Evolutionary conservation across 2,113 vertebrate genomes (phyloP).

Genomic region (Columba janthina): DNA sequence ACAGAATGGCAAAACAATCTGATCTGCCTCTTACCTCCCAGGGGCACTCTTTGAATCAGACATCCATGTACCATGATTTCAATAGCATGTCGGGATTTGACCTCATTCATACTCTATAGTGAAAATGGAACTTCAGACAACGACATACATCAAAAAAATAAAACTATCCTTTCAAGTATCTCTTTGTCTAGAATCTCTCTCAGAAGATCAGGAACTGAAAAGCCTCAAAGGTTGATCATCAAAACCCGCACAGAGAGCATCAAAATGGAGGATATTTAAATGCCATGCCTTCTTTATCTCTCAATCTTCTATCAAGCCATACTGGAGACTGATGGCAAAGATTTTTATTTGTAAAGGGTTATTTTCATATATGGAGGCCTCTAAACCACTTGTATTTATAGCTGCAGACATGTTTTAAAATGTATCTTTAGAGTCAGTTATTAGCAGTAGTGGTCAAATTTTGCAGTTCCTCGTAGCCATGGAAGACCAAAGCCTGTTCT

Average conservation of each 20-base stretch:
- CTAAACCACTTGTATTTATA: slow-evolving; percentile 2
- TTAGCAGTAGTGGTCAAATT: slow-evolving; percentile 9
- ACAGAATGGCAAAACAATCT: neutral
- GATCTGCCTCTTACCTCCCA: neutral
- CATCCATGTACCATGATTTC: neutral
- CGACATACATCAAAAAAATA: neutral
- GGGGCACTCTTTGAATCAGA: neutral
- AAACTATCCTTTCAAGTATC: neutral
- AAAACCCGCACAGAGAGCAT: neutral
- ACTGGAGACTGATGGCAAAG: neutral
- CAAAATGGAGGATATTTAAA: neutral
- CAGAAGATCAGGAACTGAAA: neutral
- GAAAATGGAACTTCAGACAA: neutral
- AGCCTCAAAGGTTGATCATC: neutral
- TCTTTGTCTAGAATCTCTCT: neutral
- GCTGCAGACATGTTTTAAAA: neutral
- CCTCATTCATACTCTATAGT: neutral
- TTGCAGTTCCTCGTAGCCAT: neutral
- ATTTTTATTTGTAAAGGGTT: neutral
- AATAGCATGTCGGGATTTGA: neutral
- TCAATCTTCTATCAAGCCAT: neutral
- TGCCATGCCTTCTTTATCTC: neutral
- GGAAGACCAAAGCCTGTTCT: neutral
- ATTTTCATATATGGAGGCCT: neutral
- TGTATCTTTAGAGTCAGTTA: neutral